Conservation (phyloP, 64 coral and sea anemone genomes). For the Montipora sp. region DNA sequence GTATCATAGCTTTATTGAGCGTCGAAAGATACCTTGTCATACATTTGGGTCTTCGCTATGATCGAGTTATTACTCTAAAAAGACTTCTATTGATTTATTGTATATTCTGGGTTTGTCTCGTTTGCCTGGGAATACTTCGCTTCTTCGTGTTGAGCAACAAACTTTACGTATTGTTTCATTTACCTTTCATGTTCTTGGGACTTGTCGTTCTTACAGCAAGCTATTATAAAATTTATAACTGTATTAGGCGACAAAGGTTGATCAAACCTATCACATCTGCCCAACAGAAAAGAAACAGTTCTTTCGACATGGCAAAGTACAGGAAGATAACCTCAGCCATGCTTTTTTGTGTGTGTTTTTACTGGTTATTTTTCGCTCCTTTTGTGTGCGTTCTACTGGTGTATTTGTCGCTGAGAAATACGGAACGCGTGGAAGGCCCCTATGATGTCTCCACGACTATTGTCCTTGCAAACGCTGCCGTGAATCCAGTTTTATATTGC, state of each 20-base stretch:
- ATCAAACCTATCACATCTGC: neutral
- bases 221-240: constrained; percentile 11
- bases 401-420: neutral
- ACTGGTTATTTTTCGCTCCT: constrained; percentile 33
- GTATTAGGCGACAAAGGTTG: constrained; percentile 7
- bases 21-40: constrained; percentile 12
- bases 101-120: neutral
- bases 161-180: neutral
- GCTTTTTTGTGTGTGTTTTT: constrained; percentile 2
- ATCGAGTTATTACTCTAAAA: neutral
- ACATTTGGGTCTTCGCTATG: neutral
- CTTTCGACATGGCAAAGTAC: constrained; percentile 34
- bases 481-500: constrained; percentile 34
- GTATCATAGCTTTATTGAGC: constrained; percentile 24
- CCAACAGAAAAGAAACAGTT: neutral
- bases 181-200: constrained; percentile 19
- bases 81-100: neutral
- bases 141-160: neutral
- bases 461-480: constrained; percentile 7
- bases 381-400: constrained; percentile 30
- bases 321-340: constrained; percentile 22
- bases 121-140: constrained; percentile 3
- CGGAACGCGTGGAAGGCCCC: neutral
- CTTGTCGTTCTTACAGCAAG: neutral
- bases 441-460: constrained; percentile 16